Base-by-base conservation (phyloP, 2,888 invertebrate species). In the Nephrotoma appendiculata region DNA sequence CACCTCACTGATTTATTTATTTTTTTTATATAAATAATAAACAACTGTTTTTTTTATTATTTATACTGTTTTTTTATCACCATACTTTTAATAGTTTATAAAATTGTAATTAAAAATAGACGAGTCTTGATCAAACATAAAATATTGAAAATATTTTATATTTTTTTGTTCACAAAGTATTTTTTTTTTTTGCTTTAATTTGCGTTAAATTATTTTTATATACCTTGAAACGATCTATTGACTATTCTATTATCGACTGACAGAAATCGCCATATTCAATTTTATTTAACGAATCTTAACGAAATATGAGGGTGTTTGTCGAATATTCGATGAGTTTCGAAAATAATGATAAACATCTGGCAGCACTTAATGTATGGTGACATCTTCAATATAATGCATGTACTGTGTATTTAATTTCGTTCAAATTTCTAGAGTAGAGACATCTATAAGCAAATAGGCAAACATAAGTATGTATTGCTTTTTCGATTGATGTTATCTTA, bases 201-300 rank as follows among this genome's bases (percentile, higher is more conserved):
- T 71, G 5, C 31, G 31, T 31, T 31, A 31, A 31, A 2, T 31
- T 71, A 7, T 15, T 71, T 71, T 71, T 31, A 9, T 71, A 71
- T 71, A 31, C 71, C 71, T 71, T 87, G 57, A 87, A 86, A 87
- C 87, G 86, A 86, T 57, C 85, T 86, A n/a, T n/a, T n/a, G n/a
- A n/a, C n/a, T n/a, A n/a, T n/a, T n/a, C n/a, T n/a, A 87, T 57
- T 86, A 86, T 86, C 86, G 87, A 86, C 86, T 87, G 87, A 87
- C 87, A 88, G 87, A 87, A 88, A 87, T 87, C 87, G 87, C 88
- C 88, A 88, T 87, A 87, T 87, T 87, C 71, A 31, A 31, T 71
- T 71, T 71, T 31, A 71, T 31, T 71, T 71, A 71, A 71, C 71
- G 71, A 71, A 71, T 11, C 11, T 19, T 7, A 71, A 71, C 31